Conservation (phyloP, 1,140 invertebrate genomes). For the Drosophila equinoxialis region DNA sequence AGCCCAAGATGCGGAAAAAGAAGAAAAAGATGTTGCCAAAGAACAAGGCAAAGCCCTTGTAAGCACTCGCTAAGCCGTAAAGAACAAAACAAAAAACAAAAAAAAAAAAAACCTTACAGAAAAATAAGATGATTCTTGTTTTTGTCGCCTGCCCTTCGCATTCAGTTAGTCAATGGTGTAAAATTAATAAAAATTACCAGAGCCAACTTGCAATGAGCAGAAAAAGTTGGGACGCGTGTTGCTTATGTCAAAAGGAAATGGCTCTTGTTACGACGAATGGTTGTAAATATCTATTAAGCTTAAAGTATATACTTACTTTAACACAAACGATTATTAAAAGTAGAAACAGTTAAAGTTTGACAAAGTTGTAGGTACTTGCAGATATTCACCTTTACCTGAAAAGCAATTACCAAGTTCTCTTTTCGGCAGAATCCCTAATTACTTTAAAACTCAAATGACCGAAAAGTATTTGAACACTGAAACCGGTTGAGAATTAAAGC, state of each 20-base stretch:
- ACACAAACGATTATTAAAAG: neutral
- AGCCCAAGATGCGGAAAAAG: neutral
- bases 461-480: too few relatives aligned
- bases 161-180: conserved; percentile 50
- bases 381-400: too few relatives aligned
- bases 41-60: conserved; percentile 70
- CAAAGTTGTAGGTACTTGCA: too few relatives aligned
- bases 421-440: too few relatives aligned
- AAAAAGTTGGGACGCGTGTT: conserved; percentile 55
- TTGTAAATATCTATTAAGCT: neutral
- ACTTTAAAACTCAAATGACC: too few relatives aligned
- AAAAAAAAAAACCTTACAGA: conserved; percentile 23
- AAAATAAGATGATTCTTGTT: conserved; percentile 3
- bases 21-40: conserved; percentile 11
- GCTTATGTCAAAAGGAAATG: conserved; percentile 48
- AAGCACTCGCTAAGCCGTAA: conserved; percentile 66
- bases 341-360: neutral
- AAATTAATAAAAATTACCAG: conserved; percentile 79
- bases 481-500: too few relatives aligned
- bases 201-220: conserved; percentile 48
- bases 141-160: conserved; percentile 20
- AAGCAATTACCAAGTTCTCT: too few relatives aligned
- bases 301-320: neutral
- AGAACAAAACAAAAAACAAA: conserved; percentile 10
- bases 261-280: conserved; percentile 2